These are phyloP conservation scores for Hydrotaea diabolus DNA, from an alignment of 2,888 invertebrate genomes.

Conservation along the genomic window DNA sequence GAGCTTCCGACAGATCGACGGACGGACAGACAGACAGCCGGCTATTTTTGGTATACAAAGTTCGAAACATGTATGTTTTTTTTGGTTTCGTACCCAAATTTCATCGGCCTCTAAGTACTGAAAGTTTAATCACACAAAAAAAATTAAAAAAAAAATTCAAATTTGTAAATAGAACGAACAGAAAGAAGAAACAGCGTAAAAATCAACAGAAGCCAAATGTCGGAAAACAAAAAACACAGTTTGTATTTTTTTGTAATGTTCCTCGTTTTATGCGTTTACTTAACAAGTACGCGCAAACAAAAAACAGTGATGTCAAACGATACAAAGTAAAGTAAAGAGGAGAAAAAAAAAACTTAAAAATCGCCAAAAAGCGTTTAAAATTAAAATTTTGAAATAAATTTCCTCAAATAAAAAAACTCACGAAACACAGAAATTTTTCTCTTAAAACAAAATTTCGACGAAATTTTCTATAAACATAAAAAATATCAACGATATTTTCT, in stretches of 20 bases:
- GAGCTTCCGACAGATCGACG: background rate
- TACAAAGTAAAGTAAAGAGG: background rate
- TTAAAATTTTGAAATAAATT: too few species aligned
- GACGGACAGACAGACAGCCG: background rate
- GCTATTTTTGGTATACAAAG: background rate
- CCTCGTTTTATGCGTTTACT: background rate
- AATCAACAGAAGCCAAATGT: constrained; percentile 16
- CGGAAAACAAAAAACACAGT: background rate
- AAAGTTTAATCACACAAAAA: background rate
- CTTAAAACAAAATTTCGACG: too few species aligned
- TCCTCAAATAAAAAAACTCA: too few species aligned
- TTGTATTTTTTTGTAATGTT: background rate
- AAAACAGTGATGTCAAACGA: constrained; percentile 6
- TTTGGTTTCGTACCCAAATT: too few species aligned
- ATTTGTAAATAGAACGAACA: background rate
- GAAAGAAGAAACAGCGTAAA: background rate
- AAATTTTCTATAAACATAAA: too few species aligned
- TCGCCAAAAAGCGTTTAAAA: too few species aligned
- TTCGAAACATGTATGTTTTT: background rate
- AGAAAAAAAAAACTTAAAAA: background rate
- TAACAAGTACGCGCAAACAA: background rate
- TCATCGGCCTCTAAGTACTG: background rate
- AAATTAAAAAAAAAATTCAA: background rate
- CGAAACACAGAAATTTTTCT: too few species aligned
- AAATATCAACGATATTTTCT: too few species aligned